Evolutionary conservation across 2,888 invertebrate genomes (phyloP), one percentile per base, ranked within the genome.

Genomic region (Tetranychus truncatus): DNA sequence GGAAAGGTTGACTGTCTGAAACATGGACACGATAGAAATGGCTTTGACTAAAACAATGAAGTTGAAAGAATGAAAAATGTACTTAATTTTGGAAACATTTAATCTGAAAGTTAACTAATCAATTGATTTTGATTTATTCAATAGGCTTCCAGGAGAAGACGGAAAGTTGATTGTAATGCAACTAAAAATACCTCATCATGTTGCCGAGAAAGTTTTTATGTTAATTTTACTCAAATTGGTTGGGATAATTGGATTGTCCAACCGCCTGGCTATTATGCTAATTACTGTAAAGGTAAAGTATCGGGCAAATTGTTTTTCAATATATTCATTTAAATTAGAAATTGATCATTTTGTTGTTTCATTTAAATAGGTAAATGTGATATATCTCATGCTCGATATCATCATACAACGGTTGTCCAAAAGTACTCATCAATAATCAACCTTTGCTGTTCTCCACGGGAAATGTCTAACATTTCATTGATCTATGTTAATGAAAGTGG

Each of bases 361-460:
- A n/a, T 71, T 71, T 71, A 1, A 66, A n/a, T 20, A 77, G 77
- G 94, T 84, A 86, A 71, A 69, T 75, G 77, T 55, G 77, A 77
- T 46, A 21, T 78, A 55, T 76, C 74, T 73, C 76, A 77, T 69
- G 75, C 77, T 24, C 76, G 78, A 3, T 78, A 78, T 18, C 85
- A 88, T 79, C 90, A 92, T 82, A 88, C 88, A 82, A 87, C 89
- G 80, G 85, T 91, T 79, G 86, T 91, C 80, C 87, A 88, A 71
- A 76, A 74, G 71, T 77, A 74, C 71, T 45, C 66, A 3, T 34
- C 67, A 67, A 76, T 75, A 8, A 77, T 78, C 46, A 77, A 71
- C 46, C 24, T 78, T 45, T 92, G 92, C 83, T 93, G 93, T 81
- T 90, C 91, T 8, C 91, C 92, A 1, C 91, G 90, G 73, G 89